These are phyloP conservation scores for Villa cingulata DNA, from an alignment of 2,888 invertebrate species.

Conservation along the genomic window DNA sequence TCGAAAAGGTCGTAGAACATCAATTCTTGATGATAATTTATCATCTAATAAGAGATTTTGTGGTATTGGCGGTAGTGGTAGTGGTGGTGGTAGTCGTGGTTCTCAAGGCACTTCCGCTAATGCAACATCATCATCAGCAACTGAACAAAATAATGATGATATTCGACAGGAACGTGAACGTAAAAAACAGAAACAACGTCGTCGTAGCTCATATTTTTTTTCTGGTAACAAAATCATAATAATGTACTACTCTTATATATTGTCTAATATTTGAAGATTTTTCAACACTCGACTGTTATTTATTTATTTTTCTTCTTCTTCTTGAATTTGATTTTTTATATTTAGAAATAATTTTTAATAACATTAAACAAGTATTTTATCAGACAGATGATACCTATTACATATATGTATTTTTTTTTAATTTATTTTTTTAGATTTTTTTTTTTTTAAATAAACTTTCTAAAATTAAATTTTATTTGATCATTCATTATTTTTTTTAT, in stretches of 20 bases:
- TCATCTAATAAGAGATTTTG: slow-evolving; percentile 7
- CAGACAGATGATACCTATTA: too few relatives aligned
- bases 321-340: background rate
- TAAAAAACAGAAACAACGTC: slow-evolving; percentile 29
- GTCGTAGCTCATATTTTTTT: slow-evolving; percentile 34
- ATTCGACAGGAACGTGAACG: slow-evolving; percentile 18
- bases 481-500: slow-evolving; percentile 19
- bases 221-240: slow-evolving; percentile 24
- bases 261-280: too few relatives aligned
- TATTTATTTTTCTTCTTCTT: too few relatives aligned
- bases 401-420: background rate
- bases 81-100: background rate
- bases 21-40: slow-evolving; percentile 7
- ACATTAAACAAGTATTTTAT: too few relatives aligned
- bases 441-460: too few relatives aligned
- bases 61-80: background rate
- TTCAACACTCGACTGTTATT: too few relatives aligned
- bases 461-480: too few relatives aligned
- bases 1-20: slow-evolving; percentile 14
- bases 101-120: background rate
- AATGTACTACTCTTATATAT: background rate
- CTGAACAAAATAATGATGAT: background rate
- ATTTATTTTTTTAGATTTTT: background rate
- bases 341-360: too few relatives aligned
- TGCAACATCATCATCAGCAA: background rate